A percentile compares a stretch with the other conserved stretches of the same genome.
Evolutionary conservation across 2,888 invertebrate genomes (phyloP).

Genomic region (Patella caerulea): DNA sequence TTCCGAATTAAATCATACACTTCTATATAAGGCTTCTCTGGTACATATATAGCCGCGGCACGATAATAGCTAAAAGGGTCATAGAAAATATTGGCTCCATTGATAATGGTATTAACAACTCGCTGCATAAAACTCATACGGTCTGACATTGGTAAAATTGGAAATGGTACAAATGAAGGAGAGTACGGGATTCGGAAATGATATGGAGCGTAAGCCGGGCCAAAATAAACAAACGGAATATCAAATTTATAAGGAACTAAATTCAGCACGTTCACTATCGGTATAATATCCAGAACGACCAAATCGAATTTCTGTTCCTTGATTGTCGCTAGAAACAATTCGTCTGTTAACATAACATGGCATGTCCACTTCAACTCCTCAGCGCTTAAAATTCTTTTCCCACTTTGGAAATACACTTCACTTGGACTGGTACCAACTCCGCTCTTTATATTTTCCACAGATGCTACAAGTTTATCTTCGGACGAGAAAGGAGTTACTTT

Average conservation of each 20-base stretch:
- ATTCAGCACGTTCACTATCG: slow-evolving; percentile 9
- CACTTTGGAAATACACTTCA: neutral
- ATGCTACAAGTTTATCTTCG: neutral
- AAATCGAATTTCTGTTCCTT: slow-evolving; percentile 28
- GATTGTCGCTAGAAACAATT: slow-evolving; percentile 9
- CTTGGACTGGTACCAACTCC: neutral
- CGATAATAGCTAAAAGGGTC: slow-evolving; percentile 28
- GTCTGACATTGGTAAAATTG: neutral
- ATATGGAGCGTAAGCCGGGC: slow-evolving; percentile 7
- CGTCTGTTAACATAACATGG: neutral
- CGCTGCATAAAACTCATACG: slow-evolving; percentile 26
- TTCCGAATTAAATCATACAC: slow-evolving; percentile 26
- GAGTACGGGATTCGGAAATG: slow-evolving; percentile 9
- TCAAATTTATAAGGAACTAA: slow-evolving; percentile 29
- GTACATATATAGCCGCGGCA: slow-evolving; percentile 33
- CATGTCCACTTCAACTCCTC: neutral
- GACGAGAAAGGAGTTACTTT: neutral
- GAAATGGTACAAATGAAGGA: slow-evolving; percentile 16
- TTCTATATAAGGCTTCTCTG: slow-evolving; percentile 32
- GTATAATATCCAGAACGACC: slow-evolving; percentile 27
- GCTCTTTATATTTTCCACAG: neutral
- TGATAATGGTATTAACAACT: slow-evolving; percentile 18
- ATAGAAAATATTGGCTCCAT: neutral
- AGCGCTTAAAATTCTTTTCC: neutral
- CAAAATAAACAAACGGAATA: slow-evolving; percentile 30